Percentiles rank a stretch among this genome's conserved stretches.
Evolutionary conservation across 2,888 invertebrate species (phyloP).

Genomic region (Drosophila robusta): DNA sequence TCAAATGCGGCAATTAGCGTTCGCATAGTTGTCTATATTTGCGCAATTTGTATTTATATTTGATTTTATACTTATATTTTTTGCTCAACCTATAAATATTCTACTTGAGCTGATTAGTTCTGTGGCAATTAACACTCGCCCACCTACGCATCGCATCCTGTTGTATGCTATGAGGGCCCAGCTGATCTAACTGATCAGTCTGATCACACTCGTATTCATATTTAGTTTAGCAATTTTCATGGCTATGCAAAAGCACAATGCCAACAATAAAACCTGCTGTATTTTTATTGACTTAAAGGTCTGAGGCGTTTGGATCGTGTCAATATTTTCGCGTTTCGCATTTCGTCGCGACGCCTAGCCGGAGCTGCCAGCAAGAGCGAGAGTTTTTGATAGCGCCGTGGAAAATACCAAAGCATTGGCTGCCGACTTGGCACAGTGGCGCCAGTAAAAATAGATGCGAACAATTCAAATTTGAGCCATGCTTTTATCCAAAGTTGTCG

Average conservation of each 20-base stretch:
- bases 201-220: conserved; percentile 29
- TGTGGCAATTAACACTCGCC: conserved; percentile 62
- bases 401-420: conserved; percentile 28
- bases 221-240: conserved; percentile 70
- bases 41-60: conserved; percentile 14
- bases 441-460: conserved; percentile 55
- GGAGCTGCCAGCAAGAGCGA: background rate
- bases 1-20: conserved; percentile 21
- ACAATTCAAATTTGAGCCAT: background rate
- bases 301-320: conserved; percentile 43
- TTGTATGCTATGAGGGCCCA: conserved; percentile 8
- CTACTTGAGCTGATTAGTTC: conserved; percentile 60
- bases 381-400: conserved; percentile 17
- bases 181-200: background rate
- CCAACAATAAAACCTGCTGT: conserved; percentile 4
- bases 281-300: conserved; percentile 5
- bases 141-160: conserved; percentile 54
- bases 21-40: conserved; percentile 10
- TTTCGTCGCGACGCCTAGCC: conserved; percentile 16
- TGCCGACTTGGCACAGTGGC: conserved; percentile 26
- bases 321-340: conserved; percentile 63
- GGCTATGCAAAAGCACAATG: conserved; percentile 61
- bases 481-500: too few species aligned
- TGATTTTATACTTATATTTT: background rate
- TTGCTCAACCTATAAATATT: conserved; percentile 63